Conservation (phyloP, 2,113 vertebrate species). For the Proterorhinus semilunaris region DNA sequence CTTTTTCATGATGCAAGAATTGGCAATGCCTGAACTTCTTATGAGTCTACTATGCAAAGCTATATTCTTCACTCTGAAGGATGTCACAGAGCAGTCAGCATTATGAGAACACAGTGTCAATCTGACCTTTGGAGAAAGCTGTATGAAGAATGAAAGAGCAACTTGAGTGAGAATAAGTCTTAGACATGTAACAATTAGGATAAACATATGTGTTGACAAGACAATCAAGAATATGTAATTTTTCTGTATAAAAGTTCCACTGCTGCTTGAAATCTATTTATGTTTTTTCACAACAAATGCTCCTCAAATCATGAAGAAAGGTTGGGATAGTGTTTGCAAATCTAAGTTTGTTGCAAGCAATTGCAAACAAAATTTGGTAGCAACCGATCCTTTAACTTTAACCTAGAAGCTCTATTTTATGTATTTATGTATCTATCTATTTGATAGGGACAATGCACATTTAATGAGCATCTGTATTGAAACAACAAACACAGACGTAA, state of each 20-base stretch:
- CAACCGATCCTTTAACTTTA: no score
- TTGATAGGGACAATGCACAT: no score
- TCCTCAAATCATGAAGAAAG: no score
- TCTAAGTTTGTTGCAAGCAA: no score
- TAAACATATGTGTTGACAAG: conserved; percentile 7
- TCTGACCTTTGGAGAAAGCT: conserved; percentile 36
- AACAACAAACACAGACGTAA: no score
- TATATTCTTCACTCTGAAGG: neutral
- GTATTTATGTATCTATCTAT: no score
- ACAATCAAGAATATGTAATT: neutral
- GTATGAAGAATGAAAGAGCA: conserved; percentile 35
- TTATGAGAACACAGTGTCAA: conserved; percentile 14
- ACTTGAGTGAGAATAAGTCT: conserved; percentile 45
- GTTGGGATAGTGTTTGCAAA: no score
- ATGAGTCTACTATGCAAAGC: neutral
- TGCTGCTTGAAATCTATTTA: neutral
- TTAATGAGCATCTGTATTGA: no score
- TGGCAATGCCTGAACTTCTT: neutral
- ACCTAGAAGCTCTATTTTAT: no score
- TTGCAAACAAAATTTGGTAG: no score
- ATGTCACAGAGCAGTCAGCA: neutral
- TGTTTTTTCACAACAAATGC: no score
- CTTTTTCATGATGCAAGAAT: neutral
- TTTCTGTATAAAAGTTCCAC: neutral
- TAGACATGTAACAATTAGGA: conserved; percentile 24